Conservation (phyloP, 2,113 vertebrate species). For the Eulemur rufifrons region DNA sequence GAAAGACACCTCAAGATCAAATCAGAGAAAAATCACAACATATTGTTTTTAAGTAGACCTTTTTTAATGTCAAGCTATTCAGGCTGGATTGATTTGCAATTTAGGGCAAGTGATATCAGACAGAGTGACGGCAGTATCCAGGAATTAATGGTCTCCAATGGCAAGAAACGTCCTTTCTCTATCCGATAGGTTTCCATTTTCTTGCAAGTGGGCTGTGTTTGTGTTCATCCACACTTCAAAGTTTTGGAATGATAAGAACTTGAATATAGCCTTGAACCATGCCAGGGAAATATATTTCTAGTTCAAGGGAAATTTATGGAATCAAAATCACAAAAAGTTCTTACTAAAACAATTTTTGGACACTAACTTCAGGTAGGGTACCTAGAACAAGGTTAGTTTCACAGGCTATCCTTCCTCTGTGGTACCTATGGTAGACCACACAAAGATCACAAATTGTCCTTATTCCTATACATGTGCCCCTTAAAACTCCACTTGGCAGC, state of each 20-base stretch:
- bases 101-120: background rate
- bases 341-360: background rate
- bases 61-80: background rate
- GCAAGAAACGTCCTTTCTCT: background rate
- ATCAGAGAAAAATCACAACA: background rate
- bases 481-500: background rate
- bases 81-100: background rate
- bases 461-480: background rate
- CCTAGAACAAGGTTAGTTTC: background rate
- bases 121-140: background rate
- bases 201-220: background rate
- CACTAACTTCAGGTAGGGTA: background rate
- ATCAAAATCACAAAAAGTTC: background rate
- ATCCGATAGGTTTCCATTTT: background rate
- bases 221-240: background rate
- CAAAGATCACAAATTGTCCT: background rate
- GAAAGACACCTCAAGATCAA: background rate
- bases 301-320: background rate
- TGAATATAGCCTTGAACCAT: background rate
- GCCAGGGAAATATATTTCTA: background rate
- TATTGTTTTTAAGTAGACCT: no score
- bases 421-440: background rate
- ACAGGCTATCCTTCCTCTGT: background rate
- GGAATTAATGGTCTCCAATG: background rate
- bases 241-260: background rate